A percentile compares a stretch with the other conserved stretches of the same genome.
Conservation (phyloP, 2,888 invertebrate genomes). For the Aporophyla nigra region DNA sequence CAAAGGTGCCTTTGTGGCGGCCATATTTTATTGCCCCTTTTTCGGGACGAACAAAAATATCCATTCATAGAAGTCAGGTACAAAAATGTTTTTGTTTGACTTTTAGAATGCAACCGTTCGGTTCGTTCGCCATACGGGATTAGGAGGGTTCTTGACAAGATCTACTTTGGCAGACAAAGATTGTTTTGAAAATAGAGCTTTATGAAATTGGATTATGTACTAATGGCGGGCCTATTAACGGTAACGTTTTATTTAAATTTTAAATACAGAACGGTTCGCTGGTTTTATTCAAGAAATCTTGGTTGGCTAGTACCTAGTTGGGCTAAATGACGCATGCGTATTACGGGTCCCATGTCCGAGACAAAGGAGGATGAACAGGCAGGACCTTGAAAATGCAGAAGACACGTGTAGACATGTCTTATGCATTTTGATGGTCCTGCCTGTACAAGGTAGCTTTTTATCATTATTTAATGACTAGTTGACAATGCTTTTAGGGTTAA, state of each 20-base stretch:
- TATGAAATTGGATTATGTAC: conserved; percentile 57
- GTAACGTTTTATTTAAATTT: conserved; percentile 1
- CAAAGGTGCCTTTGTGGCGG: conserved; percentile 88
- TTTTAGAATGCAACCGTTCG: conserved; percentile 74
- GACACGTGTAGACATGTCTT: too few relatives aligned
- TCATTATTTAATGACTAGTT: background rate
- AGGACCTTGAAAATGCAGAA: background rate
- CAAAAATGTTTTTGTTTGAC: conserved; percentile 79
- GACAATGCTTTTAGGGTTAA: background rate
- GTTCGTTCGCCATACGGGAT: conserved; percentile 69
- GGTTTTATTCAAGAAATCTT: background rate
- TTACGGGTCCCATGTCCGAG: background rate
- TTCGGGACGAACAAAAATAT: conserved; percentile 83
- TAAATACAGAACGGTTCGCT: background rate
- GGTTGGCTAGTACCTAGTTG: background rate
- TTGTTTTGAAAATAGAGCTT: conserved; percentile 47
- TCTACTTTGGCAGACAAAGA: conserved; percentile 46
- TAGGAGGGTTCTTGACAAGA: conserved; percentile 57
- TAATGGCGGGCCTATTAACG: background rate
- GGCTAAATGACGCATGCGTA: conserved; percentile 26
- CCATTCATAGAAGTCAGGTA: conserved; percentile 89
- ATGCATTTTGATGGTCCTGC: too few relatives aligned
- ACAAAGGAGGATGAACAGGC: conserved; percentile 32
- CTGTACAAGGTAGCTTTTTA: too few relatives aligned
- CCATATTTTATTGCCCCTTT: conserved; percentile 87